Percentiles rank a stretch among this genome's conserved stretches.
These are phyloP conservation scores for Lycaena phlaeas DNA, from an alignment of 2,888 invertebrate genomes.

Conservation along the genomic window DNA sequence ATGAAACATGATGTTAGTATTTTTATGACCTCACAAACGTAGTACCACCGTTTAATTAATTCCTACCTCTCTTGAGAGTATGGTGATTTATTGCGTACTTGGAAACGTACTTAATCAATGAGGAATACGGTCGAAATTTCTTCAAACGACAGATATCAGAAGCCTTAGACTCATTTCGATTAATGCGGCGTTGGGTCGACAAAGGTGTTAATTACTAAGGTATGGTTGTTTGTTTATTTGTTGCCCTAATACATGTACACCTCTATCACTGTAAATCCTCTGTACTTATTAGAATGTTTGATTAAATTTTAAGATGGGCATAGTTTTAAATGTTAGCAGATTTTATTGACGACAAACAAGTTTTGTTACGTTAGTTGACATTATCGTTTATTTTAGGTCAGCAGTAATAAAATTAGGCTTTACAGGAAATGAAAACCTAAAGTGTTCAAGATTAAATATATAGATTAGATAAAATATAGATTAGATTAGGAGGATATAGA, in stretches of 20 bases:
- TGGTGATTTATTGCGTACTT: constrained; percentile 11
- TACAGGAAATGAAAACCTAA: no score
- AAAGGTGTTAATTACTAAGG: constrained; percentile 33
- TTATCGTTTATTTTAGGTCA: no score
- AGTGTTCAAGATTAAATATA: no score
- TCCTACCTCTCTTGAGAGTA: constrained; percentile 19
- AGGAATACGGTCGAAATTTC: constrained; percentile 1
- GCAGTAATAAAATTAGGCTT: no score
- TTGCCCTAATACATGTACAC: constrained; percentile 1
- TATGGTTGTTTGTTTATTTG: constrained; percentile 17
- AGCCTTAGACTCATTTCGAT: constrained; percentile 20
- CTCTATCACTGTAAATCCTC: constrained; percentile 3
- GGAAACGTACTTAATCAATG: constrained; percentile 9
- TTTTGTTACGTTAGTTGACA: no score
- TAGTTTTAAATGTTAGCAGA: no score
- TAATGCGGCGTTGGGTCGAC: constrained; percentile 23
- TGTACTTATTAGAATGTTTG: background rate
- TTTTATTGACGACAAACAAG: no score
- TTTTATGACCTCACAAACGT: constrained; percentile 13
- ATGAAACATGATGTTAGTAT: constrained; percentile 11
- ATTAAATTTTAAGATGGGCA: constrained; percentile 1
- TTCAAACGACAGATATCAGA: background rate
- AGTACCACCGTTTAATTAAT: constrained; percentile 22
- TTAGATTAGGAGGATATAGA: no score
- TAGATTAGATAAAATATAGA: no score